These are phyloP conservation scores for Apostichopus parvimensis DNA, from an alignment of 35 echinoderm and acorn worm species.

Conservation along the genomic window DNA sequence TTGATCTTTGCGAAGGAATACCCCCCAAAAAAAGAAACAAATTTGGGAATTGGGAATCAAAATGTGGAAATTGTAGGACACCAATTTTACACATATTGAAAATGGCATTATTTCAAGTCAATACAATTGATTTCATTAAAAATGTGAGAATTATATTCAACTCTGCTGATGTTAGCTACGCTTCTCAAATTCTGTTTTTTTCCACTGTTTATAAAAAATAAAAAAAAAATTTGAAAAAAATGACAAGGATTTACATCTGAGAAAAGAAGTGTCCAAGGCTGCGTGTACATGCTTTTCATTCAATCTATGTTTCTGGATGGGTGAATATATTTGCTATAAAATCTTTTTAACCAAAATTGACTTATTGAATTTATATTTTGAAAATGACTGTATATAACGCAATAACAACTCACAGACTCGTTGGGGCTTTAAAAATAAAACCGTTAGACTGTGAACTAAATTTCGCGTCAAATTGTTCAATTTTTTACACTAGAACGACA, in stretches of 20 bases:
- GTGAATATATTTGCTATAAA: constrained; percentile 11
- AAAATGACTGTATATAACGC: constrained; percentile 40
- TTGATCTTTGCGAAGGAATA: neutral
- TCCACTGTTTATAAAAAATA: neutral
- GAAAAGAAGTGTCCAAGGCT: neutral
- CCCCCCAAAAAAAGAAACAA: neutral
- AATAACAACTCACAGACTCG: constrained; percentile 10
- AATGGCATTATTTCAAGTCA: constrained; percentile 35
- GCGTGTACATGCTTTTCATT: neutral
- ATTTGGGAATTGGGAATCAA: neutral
- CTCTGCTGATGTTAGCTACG: neutral
- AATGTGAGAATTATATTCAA: constrained; percentile 39
- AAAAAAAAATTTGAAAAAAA: neutral
- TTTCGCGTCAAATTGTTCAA: neutral
- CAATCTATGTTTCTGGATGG: neutral
- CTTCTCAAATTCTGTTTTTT: neutral
- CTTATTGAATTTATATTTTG: constrained; percentile 49
- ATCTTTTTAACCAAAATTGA: constrained; percentile 36
- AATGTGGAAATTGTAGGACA: constrained; percentile 4
- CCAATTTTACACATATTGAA: constrained; percentile 6
- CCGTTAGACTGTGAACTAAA: neutral
- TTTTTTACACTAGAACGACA: neutral
- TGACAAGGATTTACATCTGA: neutral
- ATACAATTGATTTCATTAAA: constrained; percentile 49
- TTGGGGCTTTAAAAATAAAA: neutral